Evolutionary conservation across 2,797 vertebrate genomes (phyloP).

Genomic region (Parotocinclus haroldoi): DNA sequence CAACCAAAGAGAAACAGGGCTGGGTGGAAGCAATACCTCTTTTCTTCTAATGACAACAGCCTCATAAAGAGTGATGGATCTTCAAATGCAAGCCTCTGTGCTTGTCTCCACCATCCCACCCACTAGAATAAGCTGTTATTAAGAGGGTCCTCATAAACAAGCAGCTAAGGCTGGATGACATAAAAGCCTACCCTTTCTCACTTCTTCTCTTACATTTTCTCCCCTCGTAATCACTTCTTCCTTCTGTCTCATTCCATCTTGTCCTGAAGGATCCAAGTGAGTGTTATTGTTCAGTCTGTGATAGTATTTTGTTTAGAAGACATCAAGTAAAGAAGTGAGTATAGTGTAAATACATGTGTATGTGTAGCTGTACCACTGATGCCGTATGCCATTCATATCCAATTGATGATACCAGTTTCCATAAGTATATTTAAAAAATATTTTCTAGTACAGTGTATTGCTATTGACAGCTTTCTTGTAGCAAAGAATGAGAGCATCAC

Average conservation of each 20-base stretch:
- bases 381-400: no score
- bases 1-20: slow-evolving; percentile 44
- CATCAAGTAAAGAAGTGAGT: no score
- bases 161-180: slow-evolving; percentile 5
- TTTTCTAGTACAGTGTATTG: no score
- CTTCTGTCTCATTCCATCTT: neutral
- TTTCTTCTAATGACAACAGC: slow-evolving; percentile 39
- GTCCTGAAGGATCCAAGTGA: neutral
- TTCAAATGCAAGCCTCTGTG: slow-evolving; percentile 27
- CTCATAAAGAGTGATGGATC: slow-evolving; percentile 50
- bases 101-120: slow-evolving; percentile 31
- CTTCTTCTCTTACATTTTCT: neutral
- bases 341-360: no score
- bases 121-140: slow-evolving; percentile 41
- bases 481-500: neutral
- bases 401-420: no score
- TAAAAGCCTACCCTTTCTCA: slow-evolving; percentile 3
- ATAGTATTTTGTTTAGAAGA: no score
- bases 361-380: no score
- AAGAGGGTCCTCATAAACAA: slow-evolving; percentile 13
- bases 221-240: slow-evolving; percentile 5
- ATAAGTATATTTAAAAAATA: no score
- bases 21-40: slow-evolving; percentile 31
- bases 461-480: no score
- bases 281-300: no score